These are phyloP conservation scores for Gasterosteus nipponicus DNA, from an alignment of 2,113 vertebrate genomes.

Conservation along the genomic window DNA sequence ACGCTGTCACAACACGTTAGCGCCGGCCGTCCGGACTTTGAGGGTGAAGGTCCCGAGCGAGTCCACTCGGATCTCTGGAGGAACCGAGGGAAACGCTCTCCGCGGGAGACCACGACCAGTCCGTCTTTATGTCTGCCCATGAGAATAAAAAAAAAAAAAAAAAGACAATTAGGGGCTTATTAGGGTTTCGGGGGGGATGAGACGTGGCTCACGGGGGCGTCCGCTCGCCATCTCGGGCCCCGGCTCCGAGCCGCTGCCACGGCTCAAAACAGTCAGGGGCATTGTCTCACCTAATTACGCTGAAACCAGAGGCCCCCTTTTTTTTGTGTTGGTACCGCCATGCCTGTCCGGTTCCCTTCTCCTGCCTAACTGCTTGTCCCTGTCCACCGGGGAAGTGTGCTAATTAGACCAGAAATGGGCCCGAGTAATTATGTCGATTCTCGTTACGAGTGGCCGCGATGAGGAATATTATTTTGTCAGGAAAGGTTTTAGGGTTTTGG, in stretches of 20 bases:
- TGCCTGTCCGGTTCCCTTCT: conserved; percentile 96
- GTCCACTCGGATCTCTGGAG: conserved; percentile 45
- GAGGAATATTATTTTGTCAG: conserved; percentile 89
- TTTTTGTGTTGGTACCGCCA: conserved; percentile 90
- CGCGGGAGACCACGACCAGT: conserved; percentile 59
- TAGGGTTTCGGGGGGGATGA: conserved; percentile 84
- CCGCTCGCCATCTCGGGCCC: conserved; percentile 85
- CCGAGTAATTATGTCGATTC: conserved; percentile 95
- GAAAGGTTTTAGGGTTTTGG: conserved; percentile 85
- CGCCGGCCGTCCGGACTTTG: conserved; percentile 37
- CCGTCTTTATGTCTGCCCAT: conserved; percentile 75
- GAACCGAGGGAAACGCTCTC: conserved; percentile 42
- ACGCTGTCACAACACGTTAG: conserved; percentile 45
- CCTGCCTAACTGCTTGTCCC: conserved; percentile 86
- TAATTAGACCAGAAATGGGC: conserved; percentile 98
- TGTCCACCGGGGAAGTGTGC: conserved; percentile 91
- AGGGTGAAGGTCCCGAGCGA: conserved; percentile 41
- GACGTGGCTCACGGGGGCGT: conserved; percentile 87
- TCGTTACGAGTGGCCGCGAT: conserved; percentile 87
- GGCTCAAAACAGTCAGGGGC: conserved; percentile 93
- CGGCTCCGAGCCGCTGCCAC: conserved; percentile 87
- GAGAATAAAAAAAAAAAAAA: conserved; percentile 84
- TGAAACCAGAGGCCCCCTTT: conserved; percentile 83
- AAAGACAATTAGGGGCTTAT: conserved; percentile 95
- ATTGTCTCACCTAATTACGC: conserved; percentile 97